Evolutionary conservation across 2,113 vertebrate genomes (phyloP).

Genomic region (Siphamia tubifer): DNA sequence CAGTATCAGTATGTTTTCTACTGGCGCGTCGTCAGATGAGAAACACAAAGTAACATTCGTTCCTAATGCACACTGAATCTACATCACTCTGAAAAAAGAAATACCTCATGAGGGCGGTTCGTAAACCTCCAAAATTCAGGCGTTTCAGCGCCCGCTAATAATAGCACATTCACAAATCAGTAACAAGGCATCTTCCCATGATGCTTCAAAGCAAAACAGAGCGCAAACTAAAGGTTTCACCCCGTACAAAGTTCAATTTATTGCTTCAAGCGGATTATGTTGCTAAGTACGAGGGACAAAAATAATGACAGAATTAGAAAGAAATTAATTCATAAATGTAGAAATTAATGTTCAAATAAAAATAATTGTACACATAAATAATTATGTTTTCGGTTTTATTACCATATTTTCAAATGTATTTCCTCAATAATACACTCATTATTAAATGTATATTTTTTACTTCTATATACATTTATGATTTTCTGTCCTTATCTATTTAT

Average conservation of each 20-base stretch:
- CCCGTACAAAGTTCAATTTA: slow-evolving; percentile 69
- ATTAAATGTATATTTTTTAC: no score
- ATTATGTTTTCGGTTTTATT: no score
- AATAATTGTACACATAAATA: no score
- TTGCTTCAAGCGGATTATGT: slow-evolving; percentile 67
- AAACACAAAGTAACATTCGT: slow-evolving; percentile 33
- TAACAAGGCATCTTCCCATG: slow-evolving; percentile 40
- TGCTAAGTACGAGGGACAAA: slow-evolving; percentile 21
- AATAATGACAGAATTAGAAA: no score
- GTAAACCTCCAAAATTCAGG: slow-evolving; percentile 8
- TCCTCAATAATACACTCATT: no score
- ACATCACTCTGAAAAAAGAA: background rate
- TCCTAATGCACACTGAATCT: slow-evolving; percentile 24
- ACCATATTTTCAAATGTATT: no score
- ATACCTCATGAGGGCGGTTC: background rate
- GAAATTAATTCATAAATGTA: no score
- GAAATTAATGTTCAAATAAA: no score
- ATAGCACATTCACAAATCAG: slow-evolving; percentile 56
- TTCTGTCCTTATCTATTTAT: no score
- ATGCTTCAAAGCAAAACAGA: background rate
- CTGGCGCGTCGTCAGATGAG: slow-evolving; percentile 15
- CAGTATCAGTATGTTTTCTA: slow-evolving; percentile 13
- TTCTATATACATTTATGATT: no score
- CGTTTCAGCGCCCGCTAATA: slow-evolving; percentile 32
- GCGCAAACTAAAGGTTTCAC: slow-evolving; percentile 46